Conservation (phyloP, 2,888 invertebrate genomes). For the Onchidella celtica region DNA sequence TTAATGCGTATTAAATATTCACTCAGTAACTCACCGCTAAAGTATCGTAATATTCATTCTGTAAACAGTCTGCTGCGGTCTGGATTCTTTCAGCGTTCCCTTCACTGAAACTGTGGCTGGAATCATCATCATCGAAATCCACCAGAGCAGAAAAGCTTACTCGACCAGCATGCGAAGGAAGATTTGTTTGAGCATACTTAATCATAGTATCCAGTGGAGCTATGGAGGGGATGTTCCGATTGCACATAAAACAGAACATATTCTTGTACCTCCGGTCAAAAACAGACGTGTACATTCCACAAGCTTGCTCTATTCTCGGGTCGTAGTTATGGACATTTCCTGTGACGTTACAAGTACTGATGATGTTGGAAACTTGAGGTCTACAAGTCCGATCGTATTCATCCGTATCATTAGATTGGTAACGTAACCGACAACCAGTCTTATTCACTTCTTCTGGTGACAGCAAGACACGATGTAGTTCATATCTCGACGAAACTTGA, state of each 20-base stretch:
- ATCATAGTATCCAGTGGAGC: too few species aligned
- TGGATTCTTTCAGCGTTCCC: too few species aligned
- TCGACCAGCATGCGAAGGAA: background rate
- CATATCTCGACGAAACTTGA: background rate
- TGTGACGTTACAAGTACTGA: constrained; percentile 50
- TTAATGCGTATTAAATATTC: too few species aligned
- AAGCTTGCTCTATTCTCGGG: constrained; percentile 44
- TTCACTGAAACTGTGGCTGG: too few species aligned
- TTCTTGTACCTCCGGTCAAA: constrained; percentile 48
- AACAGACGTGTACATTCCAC: constrained; percentile 40
- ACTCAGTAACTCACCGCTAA: too few species aligned
- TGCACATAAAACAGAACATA: constrained; percentile 54
- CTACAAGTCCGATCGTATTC: background rate
- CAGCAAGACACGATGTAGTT: background rate
- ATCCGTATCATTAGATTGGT: background rate
- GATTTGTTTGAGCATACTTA: too few species aligned
- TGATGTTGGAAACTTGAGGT: background rate
- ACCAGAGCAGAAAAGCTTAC: constrained; percentile 30
- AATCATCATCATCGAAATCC: constrained; percentile 1
- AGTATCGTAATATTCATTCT: too few species aligned
- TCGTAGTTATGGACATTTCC: constrained; percentile 51
- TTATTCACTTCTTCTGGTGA: background rate
- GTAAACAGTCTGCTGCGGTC: too few species aligned
- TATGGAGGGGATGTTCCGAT: too few species aligned
- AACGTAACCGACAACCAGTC: background rate